Conservation (phyloP, 2,888 invertebrate species). For the Pocota personata region DNA sequence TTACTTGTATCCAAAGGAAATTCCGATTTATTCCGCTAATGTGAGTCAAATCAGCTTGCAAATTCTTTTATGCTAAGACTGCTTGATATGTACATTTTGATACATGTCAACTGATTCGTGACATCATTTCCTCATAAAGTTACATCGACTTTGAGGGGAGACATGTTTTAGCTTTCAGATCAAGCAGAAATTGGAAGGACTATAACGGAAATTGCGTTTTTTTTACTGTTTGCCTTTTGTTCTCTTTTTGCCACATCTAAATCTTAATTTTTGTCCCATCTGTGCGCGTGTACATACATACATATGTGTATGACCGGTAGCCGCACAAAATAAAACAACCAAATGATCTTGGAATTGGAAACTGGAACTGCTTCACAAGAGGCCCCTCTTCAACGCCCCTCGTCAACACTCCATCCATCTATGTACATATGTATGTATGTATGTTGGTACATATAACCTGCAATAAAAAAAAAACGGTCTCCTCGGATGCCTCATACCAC, state of each 20-base stretch:
- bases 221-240: neutral
- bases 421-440: neutral
- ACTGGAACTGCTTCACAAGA: constrained; percentile 53
- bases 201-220: constrained; percentile 40
- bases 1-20: neutral
- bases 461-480: constrained; percentile 31
- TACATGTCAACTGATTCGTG: constrained; percentile 23
- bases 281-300: constrained; percentile 49
- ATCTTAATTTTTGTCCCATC: constrained; percentile 36
- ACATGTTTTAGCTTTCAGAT: neutral
- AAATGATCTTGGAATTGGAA: constrained; percentile 71
- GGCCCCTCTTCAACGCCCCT: constrained; percentile 28
- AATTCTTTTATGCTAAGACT: neutral
- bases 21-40: neutral
- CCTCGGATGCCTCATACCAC: constrained; percentile 40
- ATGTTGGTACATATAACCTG: constrained; percentile 18
- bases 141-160: neutral
- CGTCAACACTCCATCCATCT: neutral
- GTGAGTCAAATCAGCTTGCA: neutral
- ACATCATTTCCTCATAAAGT: constrained; percentile 27
- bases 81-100: neutral
- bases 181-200: constrained; percentile 8
- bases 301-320: constrained; percentile 65
- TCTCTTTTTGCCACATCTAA: neutral
- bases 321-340: constrained; percentile 59